phyloP scores from a whole-genome alignment of 2,888 invertebrate genomes.

The Dysmachus trigonus region DNA sequence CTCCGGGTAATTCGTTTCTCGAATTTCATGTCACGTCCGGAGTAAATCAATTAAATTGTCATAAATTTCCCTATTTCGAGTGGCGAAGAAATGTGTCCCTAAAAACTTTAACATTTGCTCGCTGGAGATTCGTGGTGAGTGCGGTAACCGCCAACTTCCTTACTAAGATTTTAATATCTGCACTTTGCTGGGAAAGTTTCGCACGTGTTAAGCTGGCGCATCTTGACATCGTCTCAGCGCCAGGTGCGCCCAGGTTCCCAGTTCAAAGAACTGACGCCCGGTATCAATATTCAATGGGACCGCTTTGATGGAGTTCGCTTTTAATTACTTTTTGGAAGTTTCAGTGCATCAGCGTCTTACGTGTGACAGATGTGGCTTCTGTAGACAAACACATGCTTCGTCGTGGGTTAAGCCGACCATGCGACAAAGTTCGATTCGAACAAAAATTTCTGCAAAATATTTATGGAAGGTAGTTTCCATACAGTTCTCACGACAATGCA shows the following conservation, averaged over 20 bases:
- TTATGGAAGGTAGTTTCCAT: neutral
- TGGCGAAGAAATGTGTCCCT: constrained; percentile 9
- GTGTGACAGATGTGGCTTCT: neutral
- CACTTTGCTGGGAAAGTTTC: neutral
- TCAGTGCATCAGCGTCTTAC: constrained; percentile 16
- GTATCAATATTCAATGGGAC: constrained; percentile 33
- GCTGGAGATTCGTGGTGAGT: neutral
- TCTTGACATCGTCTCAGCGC: neutral
- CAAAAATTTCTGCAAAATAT: neutral
- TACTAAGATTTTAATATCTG: constrained; percentile 30
- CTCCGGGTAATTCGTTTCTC: constrained; percentile 60
- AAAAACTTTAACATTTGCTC: constrained; percentile 23
- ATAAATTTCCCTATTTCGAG: constrained; percentile 55
- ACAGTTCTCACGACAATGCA: too few relatives aligned
- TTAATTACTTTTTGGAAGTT: constrained; percentile 34
- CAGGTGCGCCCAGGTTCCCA: neutral
- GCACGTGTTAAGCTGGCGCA: neutral
- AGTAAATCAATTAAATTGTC: constrained; percentile 64
- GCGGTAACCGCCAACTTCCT: neutral
- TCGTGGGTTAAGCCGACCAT: neutral
- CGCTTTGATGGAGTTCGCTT: constrained; percentile 2
- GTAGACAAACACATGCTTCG: neutral
- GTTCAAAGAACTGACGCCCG: neutral
- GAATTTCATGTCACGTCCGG: constrained; percentile 63
- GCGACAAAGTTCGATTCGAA: neutral